Evolutionary conservation across 1,140 invertebrate species (phyloP).

Genomic region (Cardiocondyla obscurior): DNA sequence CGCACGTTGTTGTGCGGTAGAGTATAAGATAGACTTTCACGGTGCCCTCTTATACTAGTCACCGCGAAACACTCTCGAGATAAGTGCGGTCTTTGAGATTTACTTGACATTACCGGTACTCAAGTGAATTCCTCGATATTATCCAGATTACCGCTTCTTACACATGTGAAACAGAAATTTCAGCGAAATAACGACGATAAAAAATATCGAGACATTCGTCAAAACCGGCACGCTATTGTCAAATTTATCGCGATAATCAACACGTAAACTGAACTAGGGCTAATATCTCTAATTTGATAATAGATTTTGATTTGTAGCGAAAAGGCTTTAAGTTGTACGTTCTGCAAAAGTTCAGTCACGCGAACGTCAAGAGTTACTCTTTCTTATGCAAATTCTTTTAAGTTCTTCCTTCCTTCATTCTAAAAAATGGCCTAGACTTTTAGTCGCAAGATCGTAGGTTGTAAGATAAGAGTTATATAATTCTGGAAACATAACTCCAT

Average conservation of each 20-base stretch:
- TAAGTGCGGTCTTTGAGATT: constrained; percentile 51
- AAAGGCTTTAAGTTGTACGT: not conserved
- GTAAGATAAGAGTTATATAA: constrained; percentile 15
- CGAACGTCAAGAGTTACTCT: not conserved
- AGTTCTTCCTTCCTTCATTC: constrained; percentile 1
- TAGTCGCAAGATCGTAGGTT: not conserved
- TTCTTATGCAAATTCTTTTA: constrained; percentile 10
- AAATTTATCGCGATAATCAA: not conserved
- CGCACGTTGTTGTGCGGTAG: constrained; percentile 27
- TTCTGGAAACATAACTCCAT: constrained; percentile 4
- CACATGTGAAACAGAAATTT: not conserved
- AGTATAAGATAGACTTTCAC: constrained; percentile 39
- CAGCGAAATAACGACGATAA: not conserved
- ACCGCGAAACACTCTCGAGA: constrained; percentile 30
- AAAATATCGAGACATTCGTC: not conserved
- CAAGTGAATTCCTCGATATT: constrained; percentile 28
- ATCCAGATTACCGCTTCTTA: not conserved
- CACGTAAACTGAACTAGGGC: not conserved
- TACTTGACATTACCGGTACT: constrained; percentile 36
- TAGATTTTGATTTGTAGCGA: not conserved
- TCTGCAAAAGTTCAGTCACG: not conserved
- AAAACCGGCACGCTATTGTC: not conserved
- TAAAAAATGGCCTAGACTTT: constrained; percentile 1
- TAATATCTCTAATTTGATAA: not conserved
- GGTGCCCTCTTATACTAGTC: constrained; percentile 31